Evolutionary conservation across 2,888 invertebrate genomes (phyloP), one percentile per base, ranked within the genome.

Genomic region (Pheosia tremula): DNA sequence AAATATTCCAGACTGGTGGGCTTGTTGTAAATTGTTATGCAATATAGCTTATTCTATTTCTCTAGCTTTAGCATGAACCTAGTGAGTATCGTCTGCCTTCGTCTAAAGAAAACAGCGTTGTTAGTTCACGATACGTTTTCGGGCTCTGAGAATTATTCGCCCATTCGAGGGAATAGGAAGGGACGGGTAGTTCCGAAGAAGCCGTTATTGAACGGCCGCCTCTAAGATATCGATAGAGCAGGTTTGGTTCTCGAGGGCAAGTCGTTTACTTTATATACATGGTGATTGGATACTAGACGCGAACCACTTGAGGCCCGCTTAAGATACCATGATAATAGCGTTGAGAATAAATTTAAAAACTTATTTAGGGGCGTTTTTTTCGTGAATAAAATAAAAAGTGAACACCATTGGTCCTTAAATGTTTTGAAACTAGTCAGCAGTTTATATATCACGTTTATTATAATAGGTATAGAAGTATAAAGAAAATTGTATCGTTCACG

Each of bases 161-260:
- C 56, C 6, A 13, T 41, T 39, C 24, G 5, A n/a, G 5, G 24
- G 24, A 37, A 37, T 37, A 64, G 76, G 68, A 37, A 53, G 37
- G 53, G 53, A 53, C 37, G 37, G 53, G 53, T 37, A 41, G 56
- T 41, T 56, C 41, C 8, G n/a, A 39, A 56, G 41, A 56, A 41
- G 56, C 39, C 75, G 79, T 56, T n/a, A 56, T 56, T 56, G 41
- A 41, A 56, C 56, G 39, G 41, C 41, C 24, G 56, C 9, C 37
- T 41, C 13, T 41, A 9, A 37, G 56, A 56, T 56, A 56, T 41
- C 6, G 41, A 56, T 78, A 79, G 72, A 72, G 72, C 78, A 80
- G 72, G 72, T 68, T 47, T 64, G 62, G 9, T 56, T 56, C 56
- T 13, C 10, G 8, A 9, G 9, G 11, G 68, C 58, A 67, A 50